Evolutionary conservation across 2,797 vertebrate species (phyloP), one percentile per base, ranked within the genome.

Genomic region (Presbytis comata): DNA sequence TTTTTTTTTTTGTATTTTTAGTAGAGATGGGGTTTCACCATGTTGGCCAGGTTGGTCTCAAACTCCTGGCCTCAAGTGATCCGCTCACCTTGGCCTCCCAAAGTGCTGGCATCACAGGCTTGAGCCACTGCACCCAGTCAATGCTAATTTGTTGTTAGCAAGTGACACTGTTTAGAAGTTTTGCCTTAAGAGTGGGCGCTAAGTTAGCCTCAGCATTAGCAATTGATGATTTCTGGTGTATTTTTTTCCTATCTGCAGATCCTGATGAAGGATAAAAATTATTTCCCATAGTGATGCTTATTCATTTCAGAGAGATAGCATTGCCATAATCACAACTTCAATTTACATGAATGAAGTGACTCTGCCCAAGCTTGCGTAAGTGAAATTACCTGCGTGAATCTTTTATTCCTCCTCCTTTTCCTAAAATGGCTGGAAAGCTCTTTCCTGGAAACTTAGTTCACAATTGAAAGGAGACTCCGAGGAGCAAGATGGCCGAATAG

Each of bases 191-290:
- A 87, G 7, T 39, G 7, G 6, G 6, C 3, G 74, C 41, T 70
- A 84, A 75, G 28, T 55, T 97, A 96, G 93, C 30, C 6, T 75
- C 91, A 76, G 33, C 87, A 55, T 61, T 89, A 93, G 26, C 21
- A 72, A 74, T 5, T 76, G 84, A 90, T 6, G 17, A 13, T 76
- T 81, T 74, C 50, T 67, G 5, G 4, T 33, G 3, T 82, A 55
- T 59, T 88, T 46, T 82, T 91, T 93, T 95, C 50, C n/a, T 93
- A 74, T 55, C 50, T 44, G 7, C 3, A 84, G 50, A 95, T 48
- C 67, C 9, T 79, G 41, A 36, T 91, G 22, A 82, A 86, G 48
- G 6, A 57, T 74, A 89, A 87, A 96, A 79, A 61, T 16, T 59
- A 9, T 26, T 94, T 96, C 36, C 80, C 12, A 96, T 53, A 75